Evolutionary conservation across 2,888 invertebrate genomes (phyloP), one percentile per base, ranked within the genome.

Genomic region (Salticus scenicus): DNA sequence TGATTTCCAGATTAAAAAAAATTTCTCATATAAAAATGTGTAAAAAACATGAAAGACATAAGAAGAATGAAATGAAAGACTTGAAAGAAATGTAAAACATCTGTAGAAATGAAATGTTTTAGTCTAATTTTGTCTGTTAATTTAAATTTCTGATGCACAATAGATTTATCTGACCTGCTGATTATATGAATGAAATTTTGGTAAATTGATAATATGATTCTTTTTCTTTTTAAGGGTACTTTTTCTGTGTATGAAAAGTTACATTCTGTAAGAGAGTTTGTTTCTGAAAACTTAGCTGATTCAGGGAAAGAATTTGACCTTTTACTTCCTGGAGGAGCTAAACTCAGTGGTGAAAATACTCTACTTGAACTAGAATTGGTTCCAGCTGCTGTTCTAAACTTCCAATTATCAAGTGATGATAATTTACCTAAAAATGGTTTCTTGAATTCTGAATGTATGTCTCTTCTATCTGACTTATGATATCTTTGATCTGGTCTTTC

Each of bases 201-300:
- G n/a, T n/a, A n/a, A n/a, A n/a, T n/a, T n/a, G n/a, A n/a, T 37
- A 7, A 37, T 37, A 37, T 37, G 10, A 10, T 37, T 4, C 10
- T 37, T 37, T 37, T 10, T 37, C 4, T 37, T 88, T 92, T 93
- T 17, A 92, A 97, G 94, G 97, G 97, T 10, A 97, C 97, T 1
- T 98, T 98, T 91, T 94, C 94, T 71, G 95, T 97, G 0, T 94
- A 94, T 90, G 97, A 97, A 90, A 95, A 94, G 88, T 93, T 95
- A 88, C 75, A 92, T 0, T 94, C 94, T 88, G 93, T 97, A n/a
- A 92, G 94, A 88, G 94, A 95, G 84, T 97, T 96, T 91, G 94
- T 97, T 0, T 93, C 93, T 90, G 96, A 96, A 88, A 94, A 95
- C 90, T 91, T 98, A 41, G 93, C 94, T 88, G 93, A 93, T 89